Percentiles rank a stretch among this genome's conserved stretches.
phyloP scores from a whole-genome alignment of 2,888 invertebrate genomes.

The Chrysolina haemoptera region DNA sequence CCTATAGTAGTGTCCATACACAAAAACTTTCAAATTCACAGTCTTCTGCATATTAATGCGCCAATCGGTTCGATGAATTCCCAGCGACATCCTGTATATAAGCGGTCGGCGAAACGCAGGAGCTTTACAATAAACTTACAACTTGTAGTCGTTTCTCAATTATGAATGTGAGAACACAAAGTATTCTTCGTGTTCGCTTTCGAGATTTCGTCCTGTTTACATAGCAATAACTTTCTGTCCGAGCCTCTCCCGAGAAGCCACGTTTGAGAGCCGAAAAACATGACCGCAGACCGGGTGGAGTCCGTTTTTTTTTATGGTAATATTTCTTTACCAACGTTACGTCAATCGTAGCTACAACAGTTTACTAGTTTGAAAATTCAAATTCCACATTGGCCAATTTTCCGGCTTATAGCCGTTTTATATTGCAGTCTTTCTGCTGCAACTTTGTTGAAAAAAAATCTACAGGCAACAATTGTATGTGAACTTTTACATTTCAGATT shows the following conservation, averaged over 20 bases:
- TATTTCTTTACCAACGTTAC: too few species aligned
- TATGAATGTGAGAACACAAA: conserved; percentile 66
- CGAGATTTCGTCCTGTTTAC: conserved; percentile 54
- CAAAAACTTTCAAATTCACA: too few species aligned
- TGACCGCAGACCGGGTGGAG: neutral
- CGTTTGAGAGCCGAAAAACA: too few species aligned
- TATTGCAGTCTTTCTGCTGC: too few species aligned
- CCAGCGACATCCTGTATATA: conserved; percentile 22
- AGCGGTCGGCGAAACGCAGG: conserved; percentile 61
- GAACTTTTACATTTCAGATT: too few species aligned
- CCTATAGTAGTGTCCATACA: too few species aligned
- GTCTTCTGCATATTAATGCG: conserved; percentile 18
- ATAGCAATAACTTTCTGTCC: conserved; percentile 43
- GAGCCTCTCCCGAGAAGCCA: neutral
- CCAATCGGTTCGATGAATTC: neutral
- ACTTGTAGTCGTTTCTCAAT: conserved; percentile 66
- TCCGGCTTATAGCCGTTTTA: too few species aligned
- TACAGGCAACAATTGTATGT: too few species aligned
- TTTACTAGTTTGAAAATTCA: too few species aligned
- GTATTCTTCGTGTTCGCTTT: conserved; percentile 59
- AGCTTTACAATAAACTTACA: conserved; percentile 67
- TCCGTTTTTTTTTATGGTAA: neutral
- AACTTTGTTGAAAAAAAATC: too few species aligned
- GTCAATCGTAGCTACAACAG: too few species aligned
- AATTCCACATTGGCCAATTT: too few species aligned